phyloP scores from a whole-genome alignment of 2,797 vertebrate genomes.

The Anguilla pacifica region DNA sequence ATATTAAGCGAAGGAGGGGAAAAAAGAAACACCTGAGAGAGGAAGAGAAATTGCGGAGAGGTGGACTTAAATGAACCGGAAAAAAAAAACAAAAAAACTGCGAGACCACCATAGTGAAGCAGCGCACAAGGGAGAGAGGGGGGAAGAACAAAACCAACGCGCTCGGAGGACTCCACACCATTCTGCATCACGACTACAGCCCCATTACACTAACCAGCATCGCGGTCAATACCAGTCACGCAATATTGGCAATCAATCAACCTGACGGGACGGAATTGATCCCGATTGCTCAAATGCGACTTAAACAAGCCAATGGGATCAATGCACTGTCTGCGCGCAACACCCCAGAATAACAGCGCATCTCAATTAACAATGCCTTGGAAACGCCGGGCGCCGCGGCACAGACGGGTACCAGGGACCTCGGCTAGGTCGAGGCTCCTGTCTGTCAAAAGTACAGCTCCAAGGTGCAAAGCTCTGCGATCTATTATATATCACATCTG shows the following conservation, averaged over 20 bases:
- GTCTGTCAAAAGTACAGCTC: background rate
- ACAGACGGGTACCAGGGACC: background rate
- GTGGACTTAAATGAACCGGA: background rate
- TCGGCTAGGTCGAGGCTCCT: background rate
- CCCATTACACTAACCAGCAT: conserved; percentile 52
- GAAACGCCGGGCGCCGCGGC: background rate
- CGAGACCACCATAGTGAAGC: background rate
- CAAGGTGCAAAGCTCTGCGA: background rate
- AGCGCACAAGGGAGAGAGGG: conserved; percentile 2
- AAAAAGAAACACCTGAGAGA: conserved; percentile 30
- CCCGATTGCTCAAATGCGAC: conserved; percentile 56
- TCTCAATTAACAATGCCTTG: conserved; percentile 63
- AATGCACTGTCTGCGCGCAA: conserved; percentile 56
- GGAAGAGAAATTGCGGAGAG: background rate
- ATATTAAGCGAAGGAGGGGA: conserved; percentile 29
- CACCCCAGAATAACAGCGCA: conserved; percentile 42
- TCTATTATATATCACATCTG: background rate
- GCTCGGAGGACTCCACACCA: conserved; percentile 22
- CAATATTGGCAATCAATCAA: conserved; percentile 69
- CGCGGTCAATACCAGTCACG: conserved; percentile 60
- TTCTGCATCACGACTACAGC: conserved; percentile 18
- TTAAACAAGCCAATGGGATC: conserved; percentile 57
- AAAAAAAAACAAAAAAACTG: background rate
- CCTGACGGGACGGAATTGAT: conserved; percentile 66
- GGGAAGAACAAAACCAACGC: conserved; percentile 33